phyloP scores from a whole-genome alignment of 2,113 vertebrate species.

The Nettapus auritus region DNA sequence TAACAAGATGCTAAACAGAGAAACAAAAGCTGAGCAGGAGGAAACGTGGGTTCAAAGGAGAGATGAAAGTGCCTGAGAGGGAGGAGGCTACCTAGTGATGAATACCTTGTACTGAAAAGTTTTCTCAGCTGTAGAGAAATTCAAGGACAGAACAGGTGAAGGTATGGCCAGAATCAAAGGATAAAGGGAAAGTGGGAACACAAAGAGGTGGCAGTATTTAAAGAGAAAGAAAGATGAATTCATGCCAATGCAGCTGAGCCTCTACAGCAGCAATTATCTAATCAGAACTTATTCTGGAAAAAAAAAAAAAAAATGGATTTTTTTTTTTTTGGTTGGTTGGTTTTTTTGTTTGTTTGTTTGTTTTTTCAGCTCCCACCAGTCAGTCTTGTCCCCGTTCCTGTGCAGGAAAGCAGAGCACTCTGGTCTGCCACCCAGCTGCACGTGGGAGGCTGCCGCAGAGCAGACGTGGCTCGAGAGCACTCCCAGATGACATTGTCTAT shows the following conservation, averaged over 20 bases:
- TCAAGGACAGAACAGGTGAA: neutral
- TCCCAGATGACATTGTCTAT: neutral
- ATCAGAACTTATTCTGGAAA: slow-evolving; percentile 35
- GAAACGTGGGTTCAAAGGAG: neutral
- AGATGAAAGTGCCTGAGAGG: neutral
- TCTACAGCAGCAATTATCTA: neutral
- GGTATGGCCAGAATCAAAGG: neutral
- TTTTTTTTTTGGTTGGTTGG: no score
- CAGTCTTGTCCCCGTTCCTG: neutral
- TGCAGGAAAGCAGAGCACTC: neutral
- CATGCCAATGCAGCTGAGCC: neutral
- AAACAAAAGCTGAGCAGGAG: neutral
- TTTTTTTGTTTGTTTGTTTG: neutral
- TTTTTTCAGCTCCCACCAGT: neutral
- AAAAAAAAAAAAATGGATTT: neutral
- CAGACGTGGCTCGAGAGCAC: neutral
- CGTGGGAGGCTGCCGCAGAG: neutral
- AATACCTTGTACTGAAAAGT: neutral
- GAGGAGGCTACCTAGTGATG: neutral
- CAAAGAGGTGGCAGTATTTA: neutral
- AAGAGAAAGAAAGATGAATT: neutral
- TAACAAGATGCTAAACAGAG: neutral
- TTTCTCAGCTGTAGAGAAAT: neutral
- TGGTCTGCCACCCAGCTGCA: neutral
- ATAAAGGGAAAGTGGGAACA: neutral